Conservation (phyloP, 92 coral and sea anemone species). For the Bergia sp. region DNA sequence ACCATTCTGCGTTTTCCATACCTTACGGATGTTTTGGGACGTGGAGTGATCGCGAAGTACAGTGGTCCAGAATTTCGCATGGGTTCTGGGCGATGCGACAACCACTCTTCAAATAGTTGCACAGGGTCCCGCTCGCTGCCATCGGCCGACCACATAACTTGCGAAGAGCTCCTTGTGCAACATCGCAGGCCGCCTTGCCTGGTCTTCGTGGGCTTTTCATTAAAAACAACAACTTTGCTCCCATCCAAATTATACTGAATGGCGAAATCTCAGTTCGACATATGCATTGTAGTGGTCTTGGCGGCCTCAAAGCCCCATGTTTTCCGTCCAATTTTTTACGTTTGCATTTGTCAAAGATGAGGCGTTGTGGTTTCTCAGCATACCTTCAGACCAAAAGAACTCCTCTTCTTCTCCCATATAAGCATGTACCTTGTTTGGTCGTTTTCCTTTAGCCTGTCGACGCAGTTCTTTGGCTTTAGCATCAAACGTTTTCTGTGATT, state of each 20-base stretch:
- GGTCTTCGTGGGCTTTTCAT: slow-evolving; percentile 45
- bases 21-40: slow-evolving; percentile 16
- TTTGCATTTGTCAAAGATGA: slow-evolving; percentile 30
- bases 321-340: slow-evolving; percentile 36
- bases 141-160: slow-evolving; percentile 57
- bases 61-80: slow-evolving; percentile 51
- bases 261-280: slow-evolving; percentile 41
- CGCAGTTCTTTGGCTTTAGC: slow-evolving; percentile 40
- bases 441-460: slow-evolving; percentile 56
- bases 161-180: slow-evolving; percentile 39
- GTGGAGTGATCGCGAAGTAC: slow-evolving; percentile 3
- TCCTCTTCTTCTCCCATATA: slow-evolving; percentile 41
- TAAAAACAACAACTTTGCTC: slow-evolving; percentile 28
- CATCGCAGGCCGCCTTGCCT: slow-evolving; percentile 54
- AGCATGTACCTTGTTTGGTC: slow-evolving; percentile 47
- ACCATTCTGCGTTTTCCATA: slow-evolving; percentile 64
- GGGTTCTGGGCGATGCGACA: slow-evolving; percentile 30
- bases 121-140: slow-evolving; percentile 63
- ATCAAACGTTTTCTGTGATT: slow-evolving; percentile 40
- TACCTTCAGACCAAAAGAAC: slow-evolving; percentile 47
- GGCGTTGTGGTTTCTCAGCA: slow-evolving; percentile 47
- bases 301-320: slow-evolving; percentile 51
- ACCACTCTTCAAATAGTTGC: slow-evolving; percentile 49
- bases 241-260: slow-evolving; percentile 38
- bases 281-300: slow-evolving; percentile 61